Base-by-base conservation (phyloP, 2,797 vertebrate species). In the Trachops cirrhosus region DNA sequence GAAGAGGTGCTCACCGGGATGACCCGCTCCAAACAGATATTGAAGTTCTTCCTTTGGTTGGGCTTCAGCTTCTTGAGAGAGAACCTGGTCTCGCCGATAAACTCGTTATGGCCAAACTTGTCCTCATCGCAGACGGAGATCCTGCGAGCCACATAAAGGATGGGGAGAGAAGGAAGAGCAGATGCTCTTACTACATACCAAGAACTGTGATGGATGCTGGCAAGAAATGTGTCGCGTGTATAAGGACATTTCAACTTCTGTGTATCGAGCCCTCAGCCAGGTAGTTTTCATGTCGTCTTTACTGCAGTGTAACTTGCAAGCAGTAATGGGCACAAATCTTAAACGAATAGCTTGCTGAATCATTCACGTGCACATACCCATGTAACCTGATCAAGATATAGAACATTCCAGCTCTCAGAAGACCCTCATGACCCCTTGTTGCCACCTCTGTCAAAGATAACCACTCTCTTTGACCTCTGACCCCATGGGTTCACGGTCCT, bases 91-190 rank as follows among this genome's bases (percentile, higher is more conserved):
- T 99, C 99, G 4, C 99, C 99, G 0, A 99, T 99, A 64, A 99
- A 99, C 96, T 99, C 99, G 4, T 99, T 99, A 93, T 99, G 99
- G 80, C 99, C 99, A 24, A 99, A 99, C 96, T 99, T 99, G 98
- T 99, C 99, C 97, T 99, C 99, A 12, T 99, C 99, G 5, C 99
- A 99, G 90, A 99, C 99, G 0, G 99, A 99, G 96, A 99, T 98
- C 98, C 99, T 99, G 98, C 0, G 6, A 0, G 3, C 0, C 3
- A 7, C 19, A 9, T 0, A 26, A 34, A n/a, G 44, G 73, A 34
- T 16, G 64, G 26, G 34, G 18, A n/a, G 24, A 48, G 50, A 75
- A 84, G 6, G 24, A 78, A 39, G 44, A 74, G 54, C 14, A 18
- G 1, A 5, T 2, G 50, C 26, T 9, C n/a, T 22, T 4, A 3